Evolutionary conservation across 2,113 vertebrate species (phyloP).

Genomic region (Heterocephalus glaber): DNA sequence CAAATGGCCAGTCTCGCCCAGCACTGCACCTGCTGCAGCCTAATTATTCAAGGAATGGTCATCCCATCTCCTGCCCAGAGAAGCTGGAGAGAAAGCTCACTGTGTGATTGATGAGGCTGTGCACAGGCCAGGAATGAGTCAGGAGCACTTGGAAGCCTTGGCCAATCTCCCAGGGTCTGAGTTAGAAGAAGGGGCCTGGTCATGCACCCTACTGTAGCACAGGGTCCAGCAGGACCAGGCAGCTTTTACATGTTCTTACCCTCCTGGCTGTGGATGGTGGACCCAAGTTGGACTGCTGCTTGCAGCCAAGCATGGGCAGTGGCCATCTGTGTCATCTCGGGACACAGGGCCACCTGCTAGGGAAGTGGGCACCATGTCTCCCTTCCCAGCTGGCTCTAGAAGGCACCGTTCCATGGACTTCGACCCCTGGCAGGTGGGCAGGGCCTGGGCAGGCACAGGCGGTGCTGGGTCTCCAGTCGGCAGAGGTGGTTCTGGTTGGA

Average conservation of each 20-base stretch:
- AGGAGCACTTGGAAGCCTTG: background rate
- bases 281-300: background rate
- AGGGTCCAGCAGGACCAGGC: background rate
- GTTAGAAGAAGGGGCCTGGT: background rate
- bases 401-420: background rate
- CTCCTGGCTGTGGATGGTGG: background rate
- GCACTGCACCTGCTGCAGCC: background rate
- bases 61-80: background rate
- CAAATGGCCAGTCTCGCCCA: background rate
- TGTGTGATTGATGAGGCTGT: background rate
- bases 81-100: background rate
- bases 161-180: background rate
- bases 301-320: too few species aligned
- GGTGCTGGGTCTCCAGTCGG: conserved; percentile 90
- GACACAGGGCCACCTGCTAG: background rate
- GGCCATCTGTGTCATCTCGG: background rate
- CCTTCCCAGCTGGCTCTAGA: conserved; percentile 33
- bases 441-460: conserved; percentile 89
- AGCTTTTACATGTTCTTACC: background rate
- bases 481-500: conserved; percentile 93
- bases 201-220: accelerated
- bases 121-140: background rate
- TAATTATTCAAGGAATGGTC: background rate
- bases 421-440: conserved; percentile 78
- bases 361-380: too few species aligned